A percentile compares a stretch with the other conserved stretches of the same genome.
Evolutionary conservation across 2,888 invertebrate species (phyloP).

Genomic region (Pollenia amentaria): DNA sequence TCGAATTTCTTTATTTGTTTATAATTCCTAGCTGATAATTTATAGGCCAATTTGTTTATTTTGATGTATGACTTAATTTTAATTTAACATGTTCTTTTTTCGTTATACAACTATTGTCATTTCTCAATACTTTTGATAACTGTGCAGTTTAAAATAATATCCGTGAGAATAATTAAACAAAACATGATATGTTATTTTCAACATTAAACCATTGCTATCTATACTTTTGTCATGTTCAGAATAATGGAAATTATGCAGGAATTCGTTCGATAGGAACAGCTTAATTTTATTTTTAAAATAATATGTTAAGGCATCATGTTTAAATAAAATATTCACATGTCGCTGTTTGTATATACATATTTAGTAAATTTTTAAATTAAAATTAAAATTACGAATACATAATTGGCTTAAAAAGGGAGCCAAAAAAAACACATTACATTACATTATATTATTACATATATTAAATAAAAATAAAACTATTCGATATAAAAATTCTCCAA

Average conservation of each 20-base stretch:
- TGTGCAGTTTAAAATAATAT: conserved; percentile 36
- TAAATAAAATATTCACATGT: too few species aligned
- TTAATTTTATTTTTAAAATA: too few species aligned
- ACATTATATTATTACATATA: too few species aligned
- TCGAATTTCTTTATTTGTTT: conserved; percentile 68
- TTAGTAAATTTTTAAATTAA: too few species aligned
- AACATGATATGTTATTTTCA: conserved; percentile 7
- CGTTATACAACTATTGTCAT: conserved; percentile 31
- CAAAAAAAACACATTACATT: too few species aligned
- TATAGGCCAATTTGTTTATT: conserved; percentile 70
- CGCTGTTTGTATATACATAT: too few species aligned
- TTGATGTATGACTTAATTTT: conserved; percentile 69
- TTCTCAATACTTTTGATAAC: not conserved
- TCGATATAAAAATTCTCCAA: too few species aligned
- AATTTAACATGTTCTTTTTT: conserved; percentile 27
- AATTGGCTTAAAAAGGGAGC: too few species aligned
- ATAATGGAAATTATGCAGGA: not conserved
- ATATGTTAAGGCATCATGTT: too few species aligned
- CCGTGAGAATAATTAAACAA: conserved; percentile 60
- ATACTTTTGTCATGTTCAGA: not conserved
- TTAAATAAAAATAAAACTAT: too few species aligned
- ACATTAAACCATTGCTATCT: not conserved
- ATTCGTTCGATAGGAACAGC: not conserved
- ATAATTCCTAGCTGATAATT: conserved; percentile 49
- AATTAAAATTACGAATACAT: too few species aligned